Evolutionary conservation across 2,113 vertebrate species (phyloP).

Genomic region (Aspidoscelis tigris): DNA sequence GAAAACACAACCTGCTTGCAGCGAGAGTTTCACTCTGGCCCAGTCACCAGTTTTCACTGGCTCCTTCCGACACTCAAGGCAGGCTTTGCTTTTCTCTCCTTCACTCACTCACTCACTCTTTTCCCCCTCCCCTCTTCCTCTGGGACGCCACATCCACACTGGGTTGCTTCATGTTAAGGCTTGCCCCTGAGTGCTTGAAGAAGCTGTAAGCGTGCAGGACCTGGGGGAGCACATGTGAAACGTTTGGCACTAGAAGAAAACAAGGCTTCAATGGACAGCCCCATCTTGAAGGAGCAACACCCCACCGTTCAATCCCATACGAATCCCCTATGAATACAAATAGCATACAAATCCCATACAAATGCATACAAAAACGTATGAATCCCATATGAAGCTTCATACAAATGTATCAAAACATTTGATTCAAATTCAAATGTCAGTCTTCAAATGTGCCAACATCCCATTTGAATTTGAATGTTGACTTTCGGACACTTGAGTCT

Average conservation of each 20-base stretch:
- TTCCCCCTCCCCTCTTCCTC: slow-evolving; percentile 66
- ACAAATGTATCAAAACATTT: too few species aligned
- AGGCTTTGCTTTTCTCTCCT: not conserved
- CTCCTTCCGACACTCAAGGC: slow-evolving; percentile 47
- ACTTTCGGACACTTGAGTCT: too few species aligned
- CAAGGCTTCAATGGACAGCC: not conserved
- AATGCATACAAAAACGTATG: too few species aligned
- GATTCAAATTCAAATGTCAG: too few species aligned
- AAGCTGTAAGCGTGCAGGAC: slow-evolving; percentile 9
- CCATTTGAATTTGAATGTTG: too few species aligned
- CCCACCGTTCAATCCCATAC: too few species aligned
- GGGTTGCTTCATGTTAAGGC: slow-evolving; percentile 54
- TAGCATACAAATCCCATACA: too few species aligned
- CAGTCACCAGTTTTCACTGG: slow-evolving; percentile 44
- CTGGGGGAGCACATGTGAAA: not conserved
- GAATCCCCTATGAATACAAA: too few species aligned
- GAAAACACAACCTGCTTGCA: slow-evolving; percentile 45
- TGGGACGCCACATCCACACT: slow-evolving; percentile 65
- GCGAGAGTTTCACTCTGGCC: slow-evolving; percentile 49
- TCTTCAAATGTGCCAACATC: too few species aligned
- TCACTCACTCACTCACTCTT: slow-evolving; percentile 65
- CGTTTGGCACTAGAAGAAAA: not conserved
- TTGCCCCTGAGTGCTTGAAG: slow-evolving; percentile 47
- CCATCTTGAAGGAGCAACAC: not conserved
- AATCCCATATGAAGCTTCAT: too few species aligned